A percentile compares a stretch with the other conserved stretches of the same genome.
phyloP scores from a whole-genome alignment of 2,888 invertebrate species.

The Mesodorylaimus sp. region DNA sequence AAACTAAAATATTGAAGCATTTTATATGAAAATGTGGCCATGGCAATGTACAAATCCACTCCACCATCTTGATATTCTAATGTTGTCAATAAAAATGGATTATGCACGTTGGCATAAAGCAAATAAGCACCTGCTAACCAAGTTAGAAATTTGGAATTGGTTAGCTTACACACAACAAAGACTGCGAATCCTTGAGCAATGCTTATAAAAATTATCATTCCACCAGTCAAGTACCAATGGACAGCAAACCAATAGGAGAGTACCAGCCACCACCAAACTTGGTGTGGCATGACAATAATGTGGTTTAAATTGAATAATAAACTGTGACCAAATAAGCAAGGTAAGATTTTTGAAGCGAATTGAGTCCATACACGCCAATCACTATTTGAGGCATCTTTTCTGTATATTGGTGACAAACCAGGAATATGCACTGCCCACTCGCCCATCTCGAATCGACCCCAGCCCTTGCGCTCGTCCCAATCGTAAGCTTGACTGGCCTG shows the following conservation, averaged over 20 bases:
- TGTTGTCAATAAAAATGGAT: constrained; percentile 13
- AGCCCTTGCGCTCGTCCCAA: constrained; percentile 14
- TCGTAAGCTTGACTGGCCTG: constrained; percentile 14
- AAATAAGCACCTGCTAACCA: constrained; percentile 25
- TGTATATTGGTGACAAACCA: constrained; percentile 9
- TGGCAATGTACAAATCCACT: not conserved
- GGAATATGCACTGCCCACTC: not conserved
- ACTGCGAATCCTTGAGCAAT: constrained; percentile 17
- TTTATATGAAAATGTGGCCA: constrained; percentile 27
- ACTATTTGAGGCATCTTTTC: constrained; percentile 29
- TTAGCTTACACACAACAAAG: not conserved
- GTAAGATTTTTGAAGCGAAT: constrained; percentile 18
- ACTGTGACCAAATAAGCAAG: constrained; percentile 19
- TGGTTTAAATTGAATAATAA: constrained; percentile 22
- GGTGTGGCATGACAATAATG: constrained; percentile 14
- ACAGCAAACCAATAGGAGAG: constrained; percentile 16
- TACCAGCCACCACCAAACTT: constrained; percentile 12
- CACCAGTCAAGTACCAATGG: constrained; percentile 17
- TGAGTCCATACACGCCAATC: constrained; percentile 29
- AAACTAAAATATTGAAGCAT: constrained; percentile 32
- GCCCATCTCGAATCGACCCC: not conserved
- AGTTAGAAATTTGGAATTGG: constrained; percentile 13
- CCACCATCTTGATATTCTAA: too few relatives aligned
- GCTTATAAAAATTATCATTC: constrained; percentile 17
- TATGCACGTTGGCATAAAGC: constrained; percentile 24